These are phyloP conservation scores for Bhutanitis thaidina DNA, from an alignment of 2,888 invertebrate species.

Conservation along the genomic window DNA sequence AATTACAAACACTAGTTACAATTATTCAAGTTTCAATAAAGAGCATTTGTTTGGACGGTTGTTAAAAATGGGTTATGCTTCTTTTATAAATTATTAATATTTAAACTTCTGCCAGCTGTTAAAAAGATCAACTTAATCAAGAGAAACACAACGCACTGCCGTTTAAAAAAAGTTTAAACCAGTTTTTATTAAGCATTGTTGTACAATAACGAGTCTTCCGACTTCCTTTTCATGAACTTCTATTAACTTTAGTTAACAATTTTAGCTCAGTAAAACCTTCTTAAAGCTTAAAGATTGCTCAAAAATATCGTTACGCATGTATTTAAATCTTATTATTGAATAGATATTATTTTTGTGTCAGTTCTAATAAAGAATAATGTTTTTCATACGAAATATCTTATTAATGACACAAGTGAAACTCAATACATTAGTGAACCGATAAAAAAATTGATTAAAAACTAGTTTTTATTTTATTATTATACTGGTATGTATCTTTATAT, in stretches of 20 bases:
- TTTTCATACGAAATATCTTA: not conserved
- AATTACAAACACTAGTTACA: no score
- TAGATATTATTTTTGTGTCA: not conserved
- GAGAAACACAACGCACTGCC: constrained; percentile 2
- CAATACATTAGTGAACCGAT: constrained; percentile 6
- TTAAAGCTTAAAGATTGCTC: no score
- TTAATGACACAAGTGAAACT: constrained; percentile 2
- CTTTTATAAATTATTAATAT: no score
- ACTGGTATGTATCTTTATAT: no score
- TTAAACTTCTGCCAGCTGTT: no score
- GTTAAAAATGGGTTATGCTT: no score
- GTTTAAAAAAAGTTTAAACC: constrained; percentile 4
- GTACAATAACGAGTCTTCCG: constrained; percentile 3
- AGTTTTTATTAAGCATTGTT: constrained; percentile 17
- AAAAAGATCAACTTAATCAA: constrained; percentile 3
- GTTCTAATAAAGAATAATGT: no score
- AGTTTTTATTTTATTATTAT: not conserved
- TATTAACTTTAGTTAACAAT: constrained; percentile 5
- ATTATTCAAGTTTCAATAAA: no score
- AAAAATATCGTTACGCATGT: no score
- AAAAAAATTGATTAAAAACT: constrained; percentile 2
- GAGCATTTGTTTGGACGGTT: no score
- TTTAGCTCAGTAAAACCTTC: no score
- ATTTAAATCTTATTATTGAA: no score
- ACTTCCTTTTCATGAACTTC: constrained; percentile 15